Evolutionary conservation across 2,888 invertebrate genomes (phyloP).

Genomic region (Caenorhabditis japonica): DNA sequence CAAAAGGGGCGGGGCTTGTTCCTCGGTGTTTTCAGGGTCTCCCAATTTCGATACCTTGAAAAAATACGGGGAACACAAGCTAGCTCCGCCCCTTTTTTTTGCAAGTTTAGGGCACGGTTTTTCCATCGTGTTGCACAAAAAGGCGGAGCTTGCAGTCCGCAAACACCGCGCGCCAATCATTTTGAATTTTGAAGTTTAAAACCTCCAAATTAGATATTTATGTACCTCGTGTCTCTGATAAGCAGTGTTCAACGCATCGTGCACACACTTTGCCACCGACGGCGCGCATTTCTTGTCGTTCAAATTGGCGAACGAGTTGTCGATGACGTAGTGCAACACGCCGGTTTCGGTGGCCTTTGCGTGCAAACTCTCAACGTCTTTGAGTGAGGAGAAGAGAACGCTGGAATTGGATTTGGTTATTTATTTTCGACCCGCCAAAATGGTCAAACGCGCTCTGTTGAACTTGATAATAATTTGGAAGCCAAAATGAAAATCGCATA

Average conservation of each 20-base stretch:
- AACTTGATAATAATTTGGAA: too few species aligned
- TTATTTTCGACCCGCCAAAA: not conserved
- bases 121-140: too few species aligned
- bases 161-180: not conserved
- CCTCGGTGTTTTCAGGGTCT: too few species aligned
- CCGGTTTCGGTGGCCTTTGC: constrained; percentile 59
- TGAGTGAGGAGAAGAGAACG: constrained; percentile 64
- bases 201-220: not conserved
- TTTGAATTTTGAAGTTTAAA: constrained; percentile 1
- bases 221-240: constrained; percentile 53
- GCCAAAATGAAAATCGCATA: too few species aligned
- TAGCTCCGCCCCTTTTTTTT: too few species aligned
- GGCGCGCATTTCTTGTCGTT: constrained; percentile 26
- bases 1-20: too few species aligned
- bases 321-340: constrained; percentile 63
- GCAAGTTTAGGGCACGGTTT: too few species aligned
- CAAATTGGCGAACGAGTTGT: constrained; percentile 59
- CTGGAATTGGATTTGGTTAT: constrained; percentile 37
- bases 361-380: constrained; percentile 63
- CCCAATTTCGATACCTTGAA: too few species aligned
- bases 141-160: too few species aligned
- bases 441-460: too few species aligned
- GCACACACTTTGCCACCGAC: constrained; percentile 54
- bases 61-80: too few species aligned
- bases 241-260: constrained; percentile 46